Percentiles rank a stretch among this genome's conserved stretches.
phyloP scores from a whole-genome alignment of 2,888 invertebrate genomes.

The Leucania comma region DNA sequence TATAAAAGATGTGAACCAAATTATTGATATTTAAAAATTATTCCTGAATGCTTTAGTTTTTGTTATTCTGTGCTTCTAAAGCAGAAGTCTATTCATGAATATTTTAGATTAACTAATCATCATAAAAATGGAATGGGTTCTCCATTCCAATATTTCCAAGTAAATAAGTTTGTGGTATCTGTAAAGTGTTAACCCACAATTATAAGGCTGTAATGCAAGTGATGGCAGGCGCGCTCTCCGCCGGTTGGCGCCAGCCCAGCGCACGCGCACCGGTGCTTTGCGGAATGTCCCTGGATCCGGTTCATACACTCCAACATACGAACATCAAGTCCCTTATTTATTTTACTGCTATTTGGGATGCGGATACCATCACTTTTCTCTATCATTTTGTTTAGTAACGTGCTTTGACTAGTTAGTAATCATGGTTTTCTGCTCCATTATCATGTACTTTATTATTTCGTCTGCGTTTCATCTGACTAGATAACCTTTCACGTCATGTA shows the following conservation, averaged over 20 bases:
- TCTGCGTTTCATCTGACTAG: not conserved
- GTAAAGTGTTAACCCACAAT: slow-evolving; percentile 38
- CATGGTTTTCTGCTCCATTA: not conserved
- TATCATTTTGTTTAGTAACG: not conserved
- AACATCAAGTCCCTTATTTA: slow-evolving; percentile 45
- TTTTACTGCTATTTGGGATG: slow-evolving; percentile 25
- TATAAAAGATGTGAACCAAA: not conserved
- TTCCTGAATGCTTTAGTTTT: not conserved
- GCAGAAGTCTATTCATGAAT: not conserved
- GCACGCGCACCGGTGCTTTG: slow-evolving; percentile 77
- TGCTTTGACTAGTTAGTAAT: not conserved
- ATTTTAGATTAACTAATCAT: slow-evolving; percentile 13
- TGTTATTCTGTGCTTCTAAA: not conserved
- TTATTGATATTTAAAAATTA: not conserved
- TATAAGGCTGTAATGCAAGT: slow-evolving; percentile 47
- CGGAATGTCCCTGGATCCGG: slow-evolving; percentile 77
- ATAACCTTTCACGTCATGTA: not conserved
- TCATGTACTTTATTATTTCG: not conserved
- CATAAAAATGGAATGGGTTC: slow-evolving; percentile 3
- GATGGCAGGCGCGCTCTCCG: slow-evolving; percentile 45
- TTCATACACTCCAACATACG: slow-evolving; percentile 63
- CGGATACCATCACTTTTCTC: not conserved
- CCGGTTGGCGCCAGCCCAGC: slow-evolving; percentile 60
- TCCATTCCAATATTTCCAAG: not conserved
- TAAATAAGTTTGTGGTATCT: slow-evolving; percentile 20